These are phyloP conservation scores for Pocillopora meandrina DNA, from an alignment of 92 coral and sea anemone genomes.

Conservation along the genomic window DNA sequence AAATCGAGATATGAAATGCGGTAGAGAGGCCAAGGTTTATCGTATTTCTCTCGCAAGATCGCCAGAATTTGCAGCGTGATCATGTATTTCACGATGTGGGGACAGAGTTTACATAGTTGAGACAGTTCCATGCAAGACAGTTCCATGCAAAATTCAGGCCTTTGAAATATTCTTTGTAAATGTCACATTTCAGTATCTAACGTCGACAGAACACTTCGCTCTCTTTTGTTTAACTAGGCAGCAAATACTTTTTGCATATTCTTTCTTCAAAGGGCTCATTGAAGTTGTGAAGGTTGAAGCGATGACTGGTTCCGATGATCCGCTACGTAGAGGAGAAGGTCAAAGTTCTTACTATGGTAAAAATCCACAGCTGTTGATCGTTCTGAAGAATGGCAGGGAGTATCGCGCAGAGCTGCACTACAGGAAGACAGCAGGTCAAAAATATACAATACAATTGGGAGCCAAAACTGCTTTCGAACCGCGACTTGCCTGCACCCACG, in stretches of 20 bases:
- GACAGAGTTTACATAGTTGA: too few relatives aligned
- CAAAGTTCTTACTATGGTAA: neutral
- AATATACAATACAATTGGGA: conserved; percentile 1
- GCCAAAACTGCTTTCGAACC: neutral
- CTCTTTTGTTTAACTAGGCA: neutral
- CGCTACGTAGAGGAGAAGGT: neutral
- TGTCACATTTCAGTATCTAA: too few relatives aligned
- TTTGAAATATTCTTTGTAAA: too few relatives aligned
- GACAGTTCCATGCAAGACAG: too few relatives aligned
- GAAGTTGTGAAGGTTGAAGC: too few relatives aligned
- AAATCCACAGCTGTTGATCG: conserved; percentile 21
- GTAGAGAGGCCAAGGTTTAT: too few relatives aligned
- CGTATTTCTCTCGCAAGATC: too few relatives aligned
- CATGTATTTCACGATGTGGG: too few relatives aligned
- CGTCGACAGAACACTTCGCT: neutral
- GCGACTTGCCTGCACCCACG: conserved; percentile 8
- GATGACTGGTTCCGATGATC: neutral
- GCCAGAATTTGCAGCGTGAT: too few relatives aligned
- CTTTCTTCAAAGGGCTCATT: neutral
- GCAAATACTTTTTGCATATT: neutral
- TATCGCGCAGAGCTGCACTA: neutral
- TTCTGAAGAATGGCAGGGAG: conserved; percentile 3
- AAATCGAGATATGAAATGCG: too few relatives aligned
- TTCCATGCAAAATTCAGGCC: too few relatives aligned
- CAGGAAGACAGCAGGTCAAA: neutral